Evolutionary conservation across 1,140 invertebrate species (phyloP), one percentile per base, ranked within the genome.

Genomic region (Ooceraea biroi): DNA sequence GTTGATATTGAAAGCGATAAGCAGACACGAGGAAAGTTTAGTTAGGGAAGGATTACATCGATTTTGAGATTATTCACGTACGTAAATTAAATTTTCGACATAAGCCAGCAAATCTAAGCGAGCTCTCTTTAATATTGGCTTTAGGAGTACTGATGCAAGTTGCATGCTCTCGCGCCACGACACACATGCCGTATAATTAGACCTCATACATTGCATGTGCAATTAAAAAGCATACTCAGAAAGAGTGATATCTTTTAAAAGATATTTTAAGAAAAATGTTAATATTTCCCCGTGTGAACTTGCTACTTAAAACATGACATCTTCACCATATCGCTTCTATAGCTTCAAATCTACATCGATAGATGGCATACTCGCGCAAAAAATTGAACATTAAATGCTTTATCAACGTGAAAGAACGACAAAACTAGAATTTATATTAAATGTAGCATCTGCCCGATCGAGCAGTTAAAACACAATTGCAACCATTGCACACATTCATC

Each of bases 61-160:
- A 44, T 50, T 61, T 82, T 61, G 27, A 36, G 58, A 14, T 12
- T 60, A 44, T 48, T 61, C 25, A 27, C 25, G 19, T 19, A 52
- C 50, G 36, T 36, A 3, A 5, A 50, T 52, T 48, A 12, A 74
- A 69, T 68, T 66, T 44, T 85, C 19, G 22, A 36, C 27, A 3
- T 17, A 77, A 25, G 25, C 27, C 27, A 19, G n/a, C 60, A 71
- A 73, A 52, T 44, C 76, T 65, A 72, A 69, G 41, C 52, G 60
- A 76, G 19, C 71, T 27, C 55, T 89, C 78, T 87, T 89, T 89
- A 88, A 88, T 90, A 88, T 88, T 89, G 66, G 82, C 77, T 82
- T 55, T 72, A 57, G 58, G 66, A 78, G 63, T 83, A 60, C 50
- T 60, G 86, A 74, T 82, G 77, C n/a, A 22, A 44, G 22, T 30